phyloP scores from a whole-genome alignment of 2,797 vertebrate genomes.

The Sylvilagus floridanus region DNA sequence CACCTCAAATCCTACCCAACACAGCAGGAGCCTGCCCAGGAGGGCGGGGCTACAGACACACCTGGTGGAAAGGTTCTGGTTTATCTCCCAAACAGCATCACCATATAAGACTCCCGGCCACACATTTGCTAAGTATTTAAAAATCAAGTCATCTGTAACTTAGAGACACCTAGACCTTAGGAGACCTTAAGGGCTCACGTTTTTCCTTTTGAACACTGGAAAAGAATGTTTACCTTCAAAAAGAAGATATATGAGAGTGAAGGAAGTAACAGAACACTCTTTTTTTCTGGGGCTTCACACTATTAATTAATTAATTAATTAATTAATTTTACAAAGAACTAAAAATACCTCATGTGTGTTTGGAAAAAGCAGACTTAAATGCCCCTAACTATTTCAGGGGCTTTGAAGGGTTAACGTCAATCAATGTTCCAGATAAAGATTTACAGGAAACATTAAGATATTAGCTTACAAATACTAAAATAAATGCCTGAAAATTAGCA shows the following conservation, averaged over 20 bases:
- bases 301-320: no score
- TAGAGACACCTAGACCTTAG: background rate
- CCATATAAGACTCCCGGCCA: background rate
- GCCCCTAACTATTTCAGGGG: background rate
- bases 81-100: background rate
- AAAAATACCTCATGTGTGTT: background rate
- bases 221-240: background rate
- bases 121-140: background rate
- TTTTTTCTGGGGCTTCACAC: background rate
- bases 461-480: background rate
- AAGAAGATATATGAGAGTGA: background rate
- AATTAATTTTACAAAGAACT: background rate
- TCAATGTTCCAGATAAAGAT: background rate
- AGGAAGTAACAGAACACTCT: background rate
- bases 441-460: background rate
- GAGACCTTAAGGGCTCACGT: background rate
- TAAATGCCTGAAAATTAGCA: background rate
- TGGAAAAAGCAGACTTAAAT: background rate
- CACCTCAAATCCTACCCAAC: no score
- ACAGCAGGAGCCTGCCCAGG: fast-evolving
- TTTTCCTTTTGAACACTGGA: background rate
- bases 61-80: background rate
- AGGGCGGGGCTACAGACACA: no score
- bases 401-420: background rate
- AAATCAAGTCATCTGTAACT: background rate